Conservation (phyloP, 2,888 invertebrate genomes). For the Campoletis raptor region DNA sequence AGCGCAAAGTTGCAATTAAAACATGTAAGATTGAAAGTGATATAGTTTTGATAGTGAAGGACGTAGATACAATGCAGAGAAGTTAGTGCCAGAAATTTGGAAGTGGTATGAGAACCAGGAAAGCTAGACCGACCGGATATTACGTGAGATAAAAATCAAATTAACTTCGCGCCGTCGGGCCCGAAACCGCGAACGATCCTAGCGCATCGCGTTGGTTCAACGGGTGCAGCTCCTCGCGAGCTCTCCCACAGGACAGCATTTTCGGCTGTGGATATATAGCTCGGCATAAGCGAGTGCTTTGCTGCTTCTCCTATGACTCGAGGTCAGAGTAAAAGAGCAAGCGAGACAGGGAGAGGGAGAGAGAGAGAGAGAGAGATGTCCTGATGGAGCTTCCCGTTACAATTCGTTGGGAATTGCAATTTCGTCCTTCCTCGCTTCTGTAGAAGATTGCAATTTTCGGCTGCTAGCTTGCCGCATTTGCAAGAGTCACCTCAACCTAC, state of each 20-base stretch:
- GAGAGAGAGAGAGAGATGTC: slow-evolving; percentile 10
- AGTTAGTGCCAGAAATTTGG: slow-evolving; percentile 46
- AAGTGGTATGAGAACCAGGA: slow-evolving; percentile 48
- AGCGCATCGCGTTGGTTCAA: slow-evolving; percentile 34
- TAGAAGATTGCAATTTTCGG: slow-evolving; percentile 65
- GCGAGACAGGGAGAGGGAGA: slow-evolving; percentile 25
- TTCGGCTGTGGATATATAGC: slow-evolving; percentile 42
- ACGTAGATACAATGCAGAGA: slow-evolving; percentile 37
- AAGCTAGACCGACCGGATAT: slow-evolving; percentile 74
- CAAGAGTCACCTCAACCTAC: slow-evolving; percentile 21
- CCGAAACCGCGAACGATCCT: slow-evolving; percentile 73
- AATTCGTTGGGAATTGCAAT: slow-evolving; percentile 75
- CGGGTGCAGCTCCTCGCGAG: slow-evolving; percentile 10
- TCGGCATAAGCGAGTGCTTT: slow-evolving; percentile 23
- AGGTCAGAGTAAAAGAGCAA: slow-evolving; percentile 6
- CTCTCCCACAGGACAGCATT: slow-evolving; percentile 49
- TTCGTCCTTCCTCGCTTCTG: slow-evolving; percentile 71
- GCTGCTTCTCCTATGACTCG: slow-evolving; percentile 41
- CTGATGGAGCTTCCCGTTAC: slow-evolving; percentile 54
- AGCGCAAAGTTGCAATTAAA: slow-evolving; percentile 47
- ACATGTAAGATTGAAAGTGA: slow-evolving; percentile 44
- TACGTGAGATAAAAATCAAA: slow-evolving; percentile 83
- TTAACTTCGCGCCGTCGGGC: slow-evolving; percentile 77
- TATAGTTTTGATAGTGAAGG: slow-evolving; percentile 24
- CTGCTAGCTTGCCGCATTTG: slow-evolving; percentile 44